Base-by-base conservation (phyloP, 2,797 vertebrate genomes). In the Poecilia gillii region DNA sequence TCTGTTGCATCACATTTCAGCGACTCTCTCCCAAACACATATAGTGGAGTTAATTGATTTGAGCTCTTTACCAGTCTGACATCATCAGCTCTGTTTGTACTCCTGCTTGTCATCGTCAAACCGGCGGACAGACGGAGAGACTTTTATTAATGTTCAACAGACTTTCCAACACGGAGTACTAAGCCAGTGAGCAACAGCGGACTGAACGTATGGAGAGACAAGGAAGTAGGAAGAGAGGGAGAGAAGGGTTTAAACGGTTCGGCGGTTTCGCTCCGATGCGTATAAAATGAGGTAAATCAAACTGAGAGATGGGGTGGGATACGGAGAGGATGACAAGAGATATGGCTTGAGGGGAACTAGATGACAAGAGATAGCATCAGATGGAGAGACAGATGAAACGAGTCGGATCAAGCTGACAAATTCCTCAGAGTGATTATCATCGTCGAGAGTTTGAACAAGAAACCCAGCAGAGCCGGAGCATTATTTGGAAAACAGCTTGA, bases 141-240 rank as follows among this genome's bases (percentile, higher is more conserved):
- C 31, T 86, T 71, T 77, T 72, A 87, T 87, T 93, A 47, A 76
- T 82, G 74, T 77, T 87, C 81, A 55, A 43, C 75, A 76, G 81
- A 81, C 83, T 77, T 46, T 55, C 45, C 68, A 74, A 55, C 43
- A 39, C 75, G 59, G 28, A 71, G 62, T 9, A 39, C 31, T 23
- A 72, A 31, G 39, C 53, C 51, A 36, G 57, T 0, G 4, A 73
- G 77, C 0, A 49, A 43, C 72, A 33, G 25, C 36, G 43, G 1
- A 33, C 0, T 20, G 62, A 33, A 77, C 31, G 18, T 18, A 68
- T 28, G 36, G 18, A 57, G 4, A 53, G 31, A 70, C 39, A 0
- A 41, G 5, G 4, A 16, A 33, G 49, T 14, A 70, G 31, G 39
- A 25, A 45, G 18, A 3, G 28, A 45, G 9, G 3, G 51, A 45